Base-by-base conservation (phyloP, 2,113 vertebrate genomes). In the Cavia porcellus region DNA sequence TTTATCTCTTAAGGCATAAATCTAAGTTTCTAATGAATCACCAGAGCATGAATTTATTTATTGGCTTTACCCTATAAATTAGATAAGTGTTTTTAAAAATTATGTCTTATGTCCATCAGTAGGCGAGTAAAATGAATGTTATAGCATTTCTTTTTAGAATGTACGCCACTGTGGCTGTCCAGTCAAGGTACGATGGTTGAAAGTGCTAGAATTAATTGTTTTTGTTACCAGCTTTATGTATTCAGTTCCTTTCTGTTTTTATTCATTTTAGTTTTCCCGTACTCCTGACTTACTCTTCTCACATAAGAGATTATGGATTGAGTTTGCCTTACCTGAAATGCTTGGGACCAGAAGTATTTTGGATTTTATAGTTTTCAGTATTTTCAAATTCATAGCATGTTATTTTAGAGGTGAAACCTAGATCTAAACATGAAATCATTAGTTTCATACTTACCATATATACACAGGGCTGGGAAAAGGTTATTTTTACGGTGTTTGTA, bases 171-270 rank as follows among this genome's bases (percentile, higher is more conserved):
- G 5, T 32, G 30, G 9, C 68, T 88, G 0, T 45, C 9, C 7
- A 14, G 50, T n/a, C 6, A 55, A 45, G 24, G 30, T 50, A 55
- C 86, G 68, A 4, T 83, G 42, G 20, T 47, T 77, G 50, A 94
- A 95, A 93, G 47, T 92, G n/a, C 14, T 80, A 38, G 47, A 68
- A 79, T 94, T 83, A n/a, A 64, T 61, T 92, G 79, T 94, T 81
- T 62, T 45, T 93, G 6, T 89, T 89, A 61, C 24, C 35, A 80
- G 0, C 14, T 92, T 80, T 42, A 66, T 96, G 50, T 61, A 62
- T 92, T 74, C 75, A 38, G 38, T 79, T 86, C 3, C 22, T 19
- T 70, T 64, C 12, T 79, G 52, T 79, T 47, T 61, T 22, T 86
- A 28, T 90, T 94, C 84, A 1, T 96, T 87, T 91, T 80, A 22